These are phyloP conservation scores for Dromius quadrimaculatus DNA, from an alignment of 2,888 invertebrate species.

Conservation along the genomic window DNA sequence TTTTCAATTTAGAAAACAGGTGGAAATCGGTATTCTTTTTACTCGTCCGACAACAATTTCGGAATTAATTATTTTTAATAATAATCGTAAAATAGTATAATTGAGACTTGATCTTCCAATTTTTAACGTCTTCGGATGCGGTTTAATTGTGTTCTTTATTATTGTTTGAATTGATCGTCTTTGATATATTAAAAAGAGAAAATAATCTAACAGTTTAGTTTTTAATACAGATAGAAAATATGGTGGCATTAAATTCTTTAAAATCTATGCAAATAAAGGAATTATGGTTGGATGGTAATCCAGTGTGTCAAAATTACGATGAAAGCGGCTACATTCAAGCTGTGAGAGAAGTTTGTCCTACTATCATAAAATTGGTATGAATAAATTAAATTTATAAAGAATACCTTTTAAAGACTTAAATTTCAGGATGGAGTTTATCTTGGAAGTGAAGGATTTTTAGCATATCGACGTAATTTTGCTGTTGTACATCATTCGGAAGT, in stretches of 20 bases:
- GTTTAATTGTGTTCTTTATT: too few relatives aligned
- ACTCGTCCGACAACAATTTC: too few relatives aligned
- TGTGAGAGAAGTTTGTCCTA: slow-evolving; percentile 69
- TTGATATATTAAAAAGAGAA: too few relatives aligned
- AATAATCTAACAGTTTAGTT: not conserved
- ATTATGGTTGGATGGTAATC: slow-evolving; percentile 77
- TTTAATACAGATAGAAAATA: slow-evolving; percentile 58
- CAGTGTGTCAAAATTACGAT: slow-evolving; percentile 75
- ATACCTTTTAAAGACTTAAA: not conserved
- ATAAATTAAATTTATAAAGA: not conserved
- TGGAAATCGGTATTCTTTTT: too few relatives aligned
- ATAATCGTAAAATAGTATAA: too few relatives aligned
- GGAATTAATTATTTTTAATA: too few relatives aligned
- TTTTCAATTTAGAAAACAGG: too few relatives aligned
- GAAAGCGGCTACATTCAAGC: slow-evolving; percentile 72
- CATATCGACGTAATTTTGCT: slow-evolving; percentile 69
- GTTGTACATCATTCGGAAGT: slow-evolving; percentile 65
- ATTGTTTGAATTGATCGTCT: too few relatives aligned
- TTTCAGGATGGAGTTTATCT: slow-evolving; percentile 70
- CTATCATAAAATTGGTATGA: slow-evolving; percentile 69
- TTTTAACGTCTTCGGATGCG: too few relatives aligned
- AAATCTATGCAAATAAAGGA: slow-evolving; percentile 60
- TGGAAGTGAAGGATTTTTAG: slow-evolving; percentile 65
- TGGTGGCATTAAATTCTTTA: slow-evolving; percentile 57
- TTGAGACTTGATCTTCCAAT: too few relatives aligned